Evolutionary conservation across 2,797 vertebrate genomes (phyloP).

Genomic region (Peromyscus melanophrys): DNA sequence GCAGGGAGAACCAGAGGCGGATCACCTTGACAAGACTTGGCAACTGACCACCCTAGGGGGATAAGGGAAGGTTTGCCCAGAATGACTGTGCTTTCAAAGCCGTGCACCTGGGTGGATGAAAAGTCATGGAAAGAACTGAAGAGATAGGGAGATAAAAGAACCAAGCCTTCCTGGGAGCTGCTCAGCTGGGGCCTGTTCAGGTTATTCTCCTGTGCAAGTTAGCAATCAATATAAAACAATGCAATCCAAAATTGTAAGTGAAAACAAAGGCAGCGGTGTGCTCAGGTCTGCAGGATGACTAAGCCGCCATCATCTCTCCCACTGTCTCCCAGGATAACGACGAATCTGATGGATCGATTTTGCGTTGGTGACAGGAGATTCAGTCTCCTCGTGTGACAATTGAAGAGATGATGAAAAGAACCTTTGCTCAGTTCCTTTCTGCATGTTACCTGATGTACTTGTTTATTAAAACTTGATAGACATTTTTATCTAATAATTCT

Average conservation of each 20-base stretch:
- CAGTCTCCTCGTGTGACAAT: constrained; percentile 62
- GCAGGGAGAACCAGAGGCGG: background rate
- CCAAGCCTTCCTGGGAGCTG: background rate
- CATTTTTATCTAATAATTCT: constrained; percentile 55
- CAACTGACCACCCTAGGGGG: background rate
- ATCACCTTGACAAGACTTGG: constrained; percentile 7
- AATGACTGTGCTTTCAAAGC: constrained; percentile 32
- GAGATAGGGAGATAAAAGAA: background rate
- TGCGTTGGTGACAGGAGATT: constrained; percentile 66
- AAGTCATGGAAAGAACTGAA: background rate
- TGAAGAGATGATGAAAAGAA: constrained; percentile 52
- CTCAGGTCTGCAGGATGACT: background rate
- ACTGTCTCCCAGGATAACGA: background rate
- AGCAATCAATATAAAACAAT: background rate
- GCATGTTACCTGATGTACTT: background rate
- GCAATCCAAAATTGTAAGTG: background rate
- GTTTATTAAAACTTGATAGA: constrained; percentile 2
- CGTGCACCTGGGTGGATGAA: background rate
- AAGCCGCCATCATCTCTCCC: background rate
- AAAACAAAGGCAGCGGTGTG: constrained; percentile 13
- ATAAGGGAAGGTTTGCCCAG: background rate
- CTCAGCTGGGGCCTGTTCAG: background rate
- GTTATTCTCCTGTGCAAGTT: background rate
- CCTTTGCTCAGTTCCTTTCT: constrained; percentile 23
- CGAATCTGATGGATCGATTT: background rate